phyloP scores from a whole-genome alignment of 1,140 invertebrate genomes.

The Drosophila biarmipes region DNA sequence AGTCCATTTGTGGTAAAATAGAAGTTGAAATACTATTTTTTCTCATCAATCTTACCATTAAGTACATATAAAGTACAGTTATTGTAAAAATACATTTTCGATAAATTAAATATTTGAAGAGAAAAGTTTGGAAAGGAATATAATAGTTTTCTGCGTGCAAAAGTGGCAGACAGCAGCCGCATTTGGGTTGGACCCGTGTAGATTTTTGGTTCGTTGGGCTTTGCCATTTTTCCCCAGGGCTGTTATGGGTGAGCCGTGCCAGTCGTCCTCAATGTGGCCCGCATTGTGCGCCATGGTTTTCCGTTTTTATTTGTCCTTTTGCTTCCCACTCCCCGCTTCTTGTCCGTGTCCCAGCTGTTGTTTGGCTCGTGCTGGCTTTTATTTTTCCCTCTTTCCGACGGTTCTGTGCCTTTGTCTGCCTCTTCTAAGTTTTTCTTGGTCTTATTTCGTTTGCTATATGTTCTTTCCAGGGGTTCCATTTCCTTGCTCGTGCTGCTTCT shows the following conservation, averaged over 20 bases:
- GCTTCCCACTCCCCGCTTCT: neutral
- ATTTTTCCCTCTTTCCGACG: conserved; percentile 32
- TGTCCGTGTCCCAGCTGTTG: conserved; percentile 56
- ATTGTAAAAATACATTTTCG: neutral
- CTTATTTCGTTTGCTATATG: conserved; percentile 45
- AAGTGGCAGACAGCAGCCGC: conserved; percentile 54
- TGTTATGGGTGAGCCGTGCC: conserved; percentile 8
- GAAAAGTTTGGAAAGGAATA: neutral
- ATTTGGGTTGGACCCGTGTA: conserved; percentile 51
- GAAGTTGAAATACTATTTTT: no score
- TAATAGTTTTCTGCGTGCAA: neutral
- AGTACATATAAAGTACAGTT: no score
- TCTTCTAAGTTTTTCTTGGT: conserved; percentile 28
- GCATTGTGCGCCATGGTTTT: conserved; percentile 67
- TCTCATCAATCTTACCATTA: no score
- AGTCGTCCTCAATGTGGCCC: conserved; percentile 64
- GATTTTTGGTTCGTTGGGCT: conserved; percentile 59
- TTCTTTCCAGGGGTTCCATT: conserved; percentile 36
- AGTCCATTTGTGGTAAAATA: no score
- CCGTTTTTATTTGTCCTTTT: conserved; percentile 20
- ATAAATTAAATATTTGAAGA: neutral
- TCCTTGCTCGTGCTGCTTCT: conserved; percentile 9
- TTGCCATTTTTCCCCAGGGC: conserved; percentile 26
- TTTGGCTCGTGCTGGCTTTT: conserved; percentile 58
- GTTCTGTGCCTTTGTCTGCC: conserved; percentile 67